A percentile compares a stretch with the other conserved stretches of the same genome.
These are phyloP conservation scores for Acanthoscelides obtectus DNA, from an alignment of 2,888 invertebrate genomes.

Conservation along the genomic window DNA sequence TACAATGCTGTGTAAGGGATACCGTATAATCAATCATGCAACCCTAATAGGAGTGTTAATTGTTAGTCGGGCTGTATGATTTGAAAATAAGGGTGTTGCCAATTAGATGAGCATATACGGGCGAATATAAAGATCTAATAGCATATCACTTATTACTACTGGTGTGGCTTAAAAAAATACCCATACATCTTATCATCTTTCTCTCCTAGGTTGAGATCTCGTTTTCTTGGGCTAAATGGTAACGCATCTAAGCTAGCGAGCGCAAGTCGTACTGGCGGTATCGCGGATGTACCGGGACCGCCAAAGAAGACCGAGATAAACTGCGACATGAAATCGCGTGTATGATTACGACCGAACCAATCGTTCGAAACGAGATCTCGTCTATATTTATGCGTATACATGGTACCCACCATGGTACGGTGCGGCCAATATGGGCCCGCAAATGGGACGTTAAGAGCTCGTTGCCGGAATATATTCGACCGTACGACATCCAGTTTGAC, in stretches of 20 bases:
- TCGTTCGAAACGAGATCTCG: conserved; percentile 17
- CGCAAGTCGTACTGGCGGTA: conserved; percentile 26
- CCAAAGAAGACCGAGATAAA: conserved; percentile 34
- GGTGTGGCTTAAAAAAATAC: no score
- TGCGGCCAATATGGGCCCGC: neutral
- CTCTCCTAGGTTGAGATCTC: no score
- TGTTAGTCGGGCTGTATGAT: no score
- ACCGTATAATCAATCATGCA: no score
- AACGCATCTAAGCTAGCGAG: neutral
- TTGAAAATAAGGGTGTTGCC: no score
- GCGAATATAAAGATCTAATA: no score
- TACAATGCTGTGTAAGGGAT: no score
- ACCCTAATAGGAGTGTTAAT: no score
- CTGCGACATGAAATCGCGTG: conserved; percentile 34
- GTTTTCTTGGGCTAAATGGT: no score
- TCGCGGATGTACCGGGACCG: conserved; percentile 32
- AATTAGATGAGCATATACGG: no score
- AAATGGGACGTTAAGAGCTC: neutral
- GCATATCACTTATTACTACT: no score
- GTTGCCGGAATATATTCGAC: neutral
- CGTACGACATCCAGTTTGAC: neutral
- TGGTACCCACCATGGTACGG: neutral
- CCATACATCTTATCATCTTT: no score
- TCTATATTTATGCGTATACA: conserved; percentile 16
- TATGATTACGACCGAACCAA: conserved; percentile 32